A percentile compares a stretch with the other conserved stretches of the same genome.
Evolutionary conservation across 2,888 invertebrate genomes (phyloP).

Genomic region (Leucophenga montana): DNA sequence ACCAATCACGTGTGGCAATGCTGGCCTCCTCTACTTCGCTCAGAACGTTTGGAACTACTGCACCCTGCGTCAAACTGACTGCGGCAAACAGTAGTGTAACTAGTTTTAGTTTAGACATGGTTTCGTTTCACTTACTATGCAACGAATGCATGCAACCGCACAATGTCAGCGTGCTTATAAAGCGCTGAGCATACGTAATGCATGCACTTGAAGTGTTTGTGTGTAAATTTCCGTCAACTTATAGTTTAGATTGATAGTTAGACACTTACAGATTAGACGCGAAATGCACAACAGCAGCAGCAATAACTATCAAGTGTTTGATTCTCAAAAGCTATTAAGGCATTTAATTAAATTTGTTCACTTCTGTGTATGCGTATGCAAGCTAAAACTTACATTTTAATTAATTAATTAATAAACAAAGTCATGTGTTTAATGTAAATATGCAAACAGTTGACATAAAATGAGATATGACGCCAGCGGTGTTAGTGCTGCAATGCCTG

Average conservation of each 20-base stretch:
- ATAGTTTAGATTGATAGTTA: neutral
- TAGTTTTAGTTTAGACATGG: too few relatives aligned
- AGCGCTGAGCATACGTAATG: neutral
- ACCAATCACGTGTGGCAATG: slow-evolving; percentile 79
- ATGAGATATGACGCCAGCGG: slow-evolving; percentile 43
- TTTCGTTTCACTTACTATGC: neutral
- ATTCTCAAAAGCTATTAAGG: too few relatives aligned
- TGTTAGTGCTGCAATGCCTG: slow-evolving; percentile 43
- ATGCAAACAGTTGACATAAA: slow-evolving; percentile 52
- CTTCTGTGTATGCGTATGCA: too few relatives aligned
- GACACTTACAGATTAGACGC: neutral
- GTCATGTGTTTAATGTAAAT: slow-evolving; percentile 40
- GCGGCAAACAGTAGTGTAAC: too few relatives aligned
- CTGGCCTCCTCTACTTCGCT: slow-evolving; percentile 26
- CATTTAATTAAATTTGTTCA: neutral
- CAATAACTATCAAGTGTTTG: neutral
- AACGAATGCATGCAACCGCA: neutral
- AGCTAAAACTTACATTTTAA: neutral
- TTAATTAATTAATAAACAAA: slow-evolving; percentile 7
- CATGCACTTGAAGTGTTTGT: neutral
- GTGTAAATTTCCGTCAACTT: slow-evolving; percentile 10
- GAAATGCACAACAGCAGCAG: neutral
- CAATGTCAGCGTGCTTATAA: slow-evolving; percentile 7
- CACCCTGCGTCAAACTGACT: neutral
- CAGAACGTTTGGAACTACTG: neutral